Conservation (phyloP, 2,113 vertebrate genomes). For the Arvicanthis niloticus region DNA sequence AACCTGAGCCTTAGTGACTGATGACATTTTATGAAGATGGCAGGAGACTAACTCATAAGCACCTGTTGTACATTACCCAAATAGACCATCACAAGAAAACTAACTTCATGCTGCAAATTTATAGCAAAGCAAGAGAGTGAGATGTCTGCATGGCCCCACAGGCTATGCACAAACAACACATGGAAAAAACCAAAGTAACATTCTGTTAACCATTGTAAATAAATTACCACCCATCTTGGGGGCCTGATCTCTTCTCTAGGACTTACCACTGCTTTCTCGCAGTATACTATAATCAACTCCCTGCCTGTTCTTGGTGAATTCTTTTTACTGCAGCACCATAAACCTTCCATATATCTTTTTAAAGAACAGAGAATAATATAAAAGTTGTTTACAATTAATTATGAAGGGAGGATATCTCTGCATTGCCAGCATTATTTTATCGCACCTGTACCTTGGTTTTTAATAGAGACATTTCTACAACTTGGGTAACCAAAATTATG, state of each 20-base stretch:
- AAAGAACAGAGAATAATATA: neutral
- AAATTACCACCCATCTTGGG: neutral
- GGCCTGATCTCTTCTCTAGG: neutral
- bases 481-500: neutral
- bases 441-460: neutral
- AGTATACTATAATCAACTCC: neutral
- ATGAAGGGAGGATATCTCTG: neutral
- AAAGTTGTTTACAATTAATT: neutral
- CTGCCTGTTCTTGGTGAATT: neutral
- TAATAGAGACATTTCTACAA: slow-evolving; percentile 26
- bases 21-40: neutral
- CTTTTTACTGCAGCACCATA: neutral
- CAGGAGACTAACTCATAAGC: neutral
- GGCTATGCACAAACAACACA: neutral
- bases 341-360: neutral
- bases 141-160: no score
- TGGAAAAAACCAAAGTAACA: neutral
- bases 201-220: neutral
- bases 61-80: no score
- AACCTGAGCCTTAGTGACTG: neutral
- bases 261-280: neutral
- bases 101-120: neutral
- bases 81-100: neutral
- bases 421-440: neutral
- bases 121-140: neutral